phyloP scores from a whole-genome alignment of 2,888 invertebrate species.

The Megamerina dolium region DNA sequence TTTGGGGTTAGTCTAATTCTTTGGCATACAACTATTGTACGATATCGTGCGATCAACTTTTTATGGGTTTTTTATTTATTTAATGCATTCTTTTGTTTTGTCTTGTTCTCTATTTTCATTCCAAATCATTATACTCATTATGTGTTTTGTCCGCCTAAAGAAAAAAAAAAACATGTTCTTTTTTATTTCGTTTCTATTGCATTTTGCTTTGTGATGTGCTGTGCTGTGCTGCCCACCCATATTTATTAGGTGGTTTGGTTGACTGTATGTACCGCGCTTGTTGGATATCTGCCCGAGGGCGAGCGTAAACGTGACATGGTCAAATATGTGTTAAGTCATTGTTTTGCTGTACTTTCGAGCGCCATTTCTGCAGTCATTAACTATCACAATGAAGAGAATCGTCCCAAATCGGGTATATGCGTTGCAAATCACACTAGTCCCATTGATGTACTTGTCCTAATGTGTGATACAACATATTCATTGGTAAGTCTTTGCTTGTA shows the following conservation, averaged over 20 bases:
- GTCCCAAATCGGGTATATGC: conserved; percentile 79
- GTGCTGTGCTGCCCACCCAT: too few species aligned
- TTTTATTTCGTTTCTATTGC: too few species aligned
- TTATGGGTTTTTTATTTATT: too few species aligned
- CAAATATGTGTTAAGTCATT: conserved; percentile 74
- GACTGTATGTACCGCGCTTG: conserved; percentile 76
- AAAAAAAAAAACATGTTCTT: too few species aligned
- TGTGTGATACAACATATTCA: conserved; percentile 96
- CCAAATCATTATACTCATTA: neutral
- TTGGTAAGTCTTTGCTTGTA: conserved; percentile 64
- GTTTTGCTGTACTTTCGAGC: conserved; percentile 87
- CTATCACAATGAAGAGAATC: conserved; percentile 81
- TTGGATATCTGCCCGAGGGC: conserved; percentile 75
- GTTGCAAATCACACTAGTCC: conserved; percentile 99
- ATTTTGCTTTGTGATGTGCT: conserved; percentile 24
- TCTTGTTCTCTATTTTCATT: neutral
- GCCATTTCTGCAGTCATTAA: conserved; percentile 84
- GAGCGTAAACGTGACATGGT: conserved; percentile 74
- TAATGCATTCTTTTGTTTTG: too few species aligned
- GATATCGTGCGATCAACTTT: too few species aligned
- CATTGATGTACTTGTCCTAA: conserved; percentile 92
- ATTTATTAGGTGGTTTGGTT: conserved; percentile 76
- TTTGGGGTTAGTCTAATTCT: too few species aligned
- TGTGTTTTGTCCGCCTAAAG: neutral
- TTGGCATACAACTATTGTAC: too few species aligned